Evolutionary conservation across 2,888 invertebrate species (phyloP), one percentile per base, ranked within the genome.

Genomic region (Eretmocerus hayati): DNA sequence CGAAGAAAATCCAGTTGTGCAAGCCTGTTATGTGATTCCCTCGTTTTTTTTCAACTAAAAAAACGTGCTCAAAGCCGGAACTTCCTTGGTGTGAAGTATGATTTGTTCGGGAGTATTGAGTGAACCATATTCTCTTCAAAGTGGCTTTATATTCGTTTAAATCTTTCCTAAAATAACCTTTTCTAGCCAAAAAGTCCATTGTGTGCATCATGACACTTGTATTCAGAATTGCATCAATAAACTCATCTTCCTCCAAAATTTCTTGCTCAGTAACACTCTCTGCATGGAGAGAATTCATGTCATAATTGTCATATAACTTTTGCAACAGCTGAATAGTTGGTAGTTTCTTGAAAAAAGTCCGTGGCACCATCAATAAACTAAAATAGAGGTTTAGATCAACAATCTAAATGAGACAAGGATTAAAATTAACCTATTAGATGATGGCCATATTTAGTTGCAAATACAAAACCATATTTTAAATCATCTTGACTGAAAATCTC

Each of bases 31-130:
- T 72, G 51, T 72, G 69, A 32, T 69, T 67, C 5, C 26, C 26
- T 26, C 43, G 40, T 49, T 71, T 69, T 56, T 75, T 75, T 63
- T 81, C 81, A 13, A 78, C 79, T n/a, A 80, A 65, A 59, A 80
- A 78, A 15, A 79, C 74, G 63, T 81, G 81, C 61, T 81, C 81
- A 62, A 80, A 80, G 9, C 79, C 81, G 46, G 76, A 76, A 52
- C 79, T 78, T 48, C 78, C 76, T 36, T 64, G 56, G 59, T 69
- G 61, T 59, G 69, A 61, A 23, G 47, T 49, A 19, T 26, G 22
- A 39, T 54, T 54, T 18, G 26, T 35, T 46, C 77, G 59, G 15
- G 75, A 64, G 60, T 78, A 81, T 38, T 74, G 60, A 11, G 72
- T 72, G 54, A 71, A 70, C 70, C 71, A 71, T 16, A 66, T 57